A percentile compares a stretch with the other conserved stretches of the same genome.
Evolutionary conservation across 1,140 invertebrate genomes (phyloP).

Genomic region (Macrosteles quadrilineatus): DNA sequence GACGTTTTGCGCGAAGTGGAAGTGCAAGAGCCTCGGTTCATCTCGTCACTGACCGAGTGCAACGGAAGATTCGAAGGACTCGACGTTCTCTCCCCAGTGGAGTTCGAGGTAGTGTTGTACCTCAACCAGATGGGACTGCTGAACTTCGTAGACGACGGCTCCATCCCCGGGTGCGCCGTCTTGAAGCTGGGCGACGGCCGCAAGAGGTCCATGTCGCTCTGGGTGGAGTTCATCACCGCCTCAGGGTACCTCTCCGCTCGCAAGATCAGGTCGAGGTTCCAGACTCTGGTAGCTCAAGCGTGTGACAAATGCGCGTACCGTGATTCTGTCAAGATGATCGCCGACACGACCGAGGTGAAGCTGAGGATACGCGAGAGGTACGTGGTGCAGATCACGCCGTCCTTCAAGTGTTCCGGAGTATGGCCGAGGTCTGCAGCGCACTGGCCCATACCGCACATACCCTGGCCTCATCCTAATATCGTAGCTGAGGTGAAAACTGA

Average conservation of each 20-base stretch:
- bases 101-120: conserved; percentile 94
- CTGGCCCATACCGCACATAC: conserved; percentile 89
- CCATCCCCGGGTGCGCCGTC: conserved; percentile 89
- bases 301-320: conserved; percentile 90
- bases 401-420: conserved; percentile 89
- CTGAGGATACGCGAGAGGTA: conserved; percentile 83
- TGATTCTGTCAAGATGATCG: conserved; percentile 89
- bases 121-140: conserved; percentile 98
- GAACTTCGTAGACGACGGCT: conserved; percentile 95
- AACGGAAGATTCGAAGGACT: conserved; percentile 89
- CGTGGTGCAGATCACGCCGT: conserved; percentile 86
- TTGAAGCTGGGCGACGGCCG: conserved; percentile 90
- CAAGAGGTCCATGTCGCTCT: conserved; percentile 93
- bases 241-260: conserved; percentile 90
- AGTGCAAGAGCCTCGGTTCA: conserved; percentile 94
- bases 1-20: conserved; percentile 96
- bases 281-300: conserved; percentile 88
- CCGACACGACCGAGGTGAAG: conserved; percentile 87
- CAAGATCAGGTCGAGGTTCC: conserved; percentile 91
- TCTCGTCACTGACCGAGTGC: conserved; percentile 87
- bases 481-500: conserved; percentile 96
- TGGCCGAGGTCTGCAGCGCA: conserved; percentile 95
- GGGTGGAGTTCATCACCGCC: conserved; percentile 97
- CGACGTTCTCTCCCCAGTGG: conserved; percentile 84
- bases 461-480: conserved; percentile 92